A percentile compares a stretch with the other conserved stretches of the same genome.
Conservation (phyloP, 2,888 invertebrate genomes). For the Stenodera caucasica region DNA sequence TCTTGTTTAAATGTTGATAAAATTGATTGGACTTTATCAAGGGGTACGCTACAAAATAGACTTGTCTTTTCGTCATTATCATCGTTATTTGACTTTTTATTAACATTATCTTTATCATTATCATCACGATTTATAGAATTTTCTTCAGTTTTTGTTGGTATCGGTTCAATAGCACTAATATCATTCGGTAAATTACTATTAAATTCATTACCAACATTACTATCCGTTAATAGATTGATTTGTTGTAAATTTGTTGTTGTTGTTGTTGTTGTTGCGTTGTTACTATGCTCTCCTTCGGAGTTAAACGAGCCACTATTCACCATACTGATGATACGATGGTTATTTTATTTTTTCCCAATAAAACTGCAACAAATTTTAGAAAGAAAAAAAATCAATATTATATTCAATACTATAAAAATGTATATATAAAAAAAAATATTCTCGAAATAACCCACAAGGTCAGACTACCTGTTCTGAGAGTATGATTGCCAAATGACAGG, state of each 20-base stretch:
- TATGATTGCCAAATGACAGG: background rate
- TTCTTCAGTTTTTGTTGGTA: conserved; percentile 42
- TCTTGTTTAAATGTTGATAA: conserved; percentile 33
- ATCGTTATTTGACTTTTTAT: conserved; percentile 14
- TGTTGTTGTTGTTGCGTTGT: conserved; percentile 25
- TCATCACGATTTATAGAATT: conserved; percentile 24
- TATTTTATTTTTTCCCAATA: background rate
- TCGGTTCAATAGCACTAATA: conserved; percentile 40
- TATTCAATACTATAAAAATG: too few relatives aligned
- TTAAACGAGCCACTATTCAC: conserved; percentile 52
- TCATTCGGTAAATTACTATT: conserved; percentile 36
- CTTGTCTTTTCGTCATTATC: conserved; percentile 37
- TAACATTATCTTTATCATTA: conserved; percentile 13
- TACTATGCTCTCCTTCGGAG: conserved; percentile 41
- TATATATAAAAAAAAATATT: background rate
- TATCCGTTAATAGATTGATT: conserved; percentile 38
- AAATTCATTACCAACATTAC: conserved; percentile 40
- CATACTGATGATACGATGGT: conserved; percentile 37
- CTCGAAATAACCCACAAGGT: conserved; percentile 1
- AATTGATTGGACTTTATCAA: conserved; percentile 49
- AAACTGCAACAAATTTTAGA: background rate
- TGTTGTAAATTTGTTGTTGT: conserved; percentile 37
- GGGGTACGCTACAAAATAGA: conserved; percentile 52
- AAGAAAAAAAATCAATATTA: background rate
- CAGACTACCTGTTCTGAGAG: background rate